Evolutionary conservation across 53 echinoderm and acorn worm genomes (phyloP).

Genomic region (Patiria pectinifera): DNA sequence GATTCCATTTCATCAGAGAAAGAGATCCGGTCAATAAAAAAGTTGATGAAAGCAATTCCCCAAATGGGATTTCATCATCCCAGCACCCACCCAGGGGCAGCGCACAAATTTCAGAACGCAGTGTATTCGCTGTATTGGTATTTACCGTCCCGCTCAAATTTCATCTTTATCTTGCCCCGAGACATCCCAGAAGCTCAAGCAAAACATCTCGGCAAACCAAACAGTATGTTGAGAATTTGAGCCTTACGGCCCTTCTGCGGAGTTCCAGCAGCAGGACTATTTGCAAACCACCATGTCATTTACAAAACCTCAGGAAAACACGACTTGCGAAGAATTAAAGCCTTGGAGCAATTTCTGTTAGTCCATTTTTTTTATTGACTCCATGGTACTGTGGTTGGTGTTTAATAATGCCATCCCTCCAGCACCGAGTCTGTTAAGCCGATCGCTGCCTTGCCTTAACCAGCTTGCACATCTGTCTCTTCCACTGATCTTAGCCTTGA

Average conservation of each 20-base stretch:
- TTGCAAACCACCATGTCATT: background rate
- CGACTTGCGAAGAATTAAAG: background rate
- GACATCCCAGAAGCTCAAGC: background rate
- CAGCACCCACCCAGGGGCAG: background rate
- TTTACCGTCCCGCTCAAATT: background rate
- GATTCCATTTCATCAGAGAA: background rate
- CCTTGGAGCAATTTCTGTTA: background rate
- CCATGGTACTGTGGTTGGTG: background rate
- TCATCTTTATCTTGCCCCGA: background rate
- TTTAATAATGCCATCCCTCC: background rate
- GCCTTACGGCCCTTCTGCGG: background rate
- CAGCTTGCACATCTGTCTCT: constrained; percentile 18
- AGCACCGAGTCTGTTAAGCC: background rate
- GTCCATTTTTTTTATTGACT: background rate
- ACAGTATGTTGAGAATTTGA: background rate
- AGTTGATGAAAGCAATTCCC: background rate
- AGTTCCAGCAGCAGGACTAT: background rate
- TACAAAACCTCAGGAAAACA: background rate
- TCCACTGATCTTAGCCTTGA: constrained; percentile 37
- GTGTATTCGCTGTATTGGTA: background rate
- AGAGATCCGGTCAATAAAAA: background rate
- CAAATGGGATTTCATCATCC: background rate
- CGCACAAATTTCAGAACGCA: background rate
- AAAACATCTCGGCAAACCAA: background rate
- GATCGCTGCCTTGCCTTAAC: background rate